Evolutionary conservation across 2,113 vertebrate genomes (phyloP).

Genomic region (Lophochroa leadbeateri): DNA sequence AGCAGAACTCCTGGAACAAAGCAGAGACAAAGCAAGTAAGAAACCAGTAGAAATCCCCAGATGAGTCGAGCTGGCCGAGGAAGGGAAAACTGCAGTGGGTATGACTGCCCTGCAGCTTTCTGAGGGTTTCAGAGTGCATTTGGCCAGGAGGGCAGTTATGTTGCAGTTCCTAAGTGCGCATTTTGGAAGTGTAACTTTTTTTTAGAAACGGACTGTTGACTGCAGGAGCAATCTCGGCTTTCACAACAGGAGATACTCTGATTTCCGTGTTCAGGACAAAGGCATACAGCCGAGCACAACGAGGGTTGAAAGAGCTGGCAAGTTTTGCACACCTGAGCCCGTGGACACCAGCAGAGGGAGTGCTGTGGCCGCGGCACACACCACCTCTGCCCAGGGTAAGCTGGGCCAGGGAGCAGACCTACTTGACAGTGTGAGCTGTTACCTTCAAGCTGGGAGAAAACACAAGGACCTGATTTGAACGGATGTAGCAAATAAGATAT

Average conservation of each 20-base stretch:
- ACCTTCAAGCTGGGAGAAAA: background rate
- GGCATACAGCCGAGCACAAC: background rate
- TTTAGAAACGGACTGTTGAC: background rate
- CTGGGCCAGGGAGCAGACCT: background rate
- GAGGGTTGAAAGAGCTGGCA: background rate
- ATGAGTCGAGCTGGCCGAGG: background rate
- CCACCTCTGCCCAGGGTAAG: background rate
- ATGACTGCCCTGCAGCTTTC: background rate
- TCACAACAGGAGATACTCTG: background rate
- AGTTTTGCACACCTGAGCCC: background rate
- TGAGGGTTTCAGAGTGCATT: background rate
- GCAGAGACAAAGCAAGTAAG: conserved; percentile 37
- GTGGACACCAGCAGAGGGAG: background rate
- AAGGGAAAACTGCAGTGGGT: background rate
- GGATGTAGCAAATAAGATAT: background rate
- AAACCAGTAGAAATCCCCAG: background rate
- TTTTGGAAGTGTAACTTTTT: background rate
- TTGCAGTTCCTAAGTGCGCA: background rate
- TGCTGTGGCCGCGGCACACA: fast-evolving
- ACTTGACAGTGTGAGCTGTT: background rate
- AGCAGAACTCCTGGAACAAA: conserved; percentile 47
- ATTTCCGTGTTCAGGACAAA: background rate
- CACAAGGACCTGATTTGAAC: background rate
- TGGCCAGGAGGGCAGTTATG: background rate
- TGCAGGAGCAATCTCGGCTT: background rate